Base-by-base conservation (phyloP, 2,888 invertebrate genomes). In the Lordiphosa fenestrarum region DNA sequence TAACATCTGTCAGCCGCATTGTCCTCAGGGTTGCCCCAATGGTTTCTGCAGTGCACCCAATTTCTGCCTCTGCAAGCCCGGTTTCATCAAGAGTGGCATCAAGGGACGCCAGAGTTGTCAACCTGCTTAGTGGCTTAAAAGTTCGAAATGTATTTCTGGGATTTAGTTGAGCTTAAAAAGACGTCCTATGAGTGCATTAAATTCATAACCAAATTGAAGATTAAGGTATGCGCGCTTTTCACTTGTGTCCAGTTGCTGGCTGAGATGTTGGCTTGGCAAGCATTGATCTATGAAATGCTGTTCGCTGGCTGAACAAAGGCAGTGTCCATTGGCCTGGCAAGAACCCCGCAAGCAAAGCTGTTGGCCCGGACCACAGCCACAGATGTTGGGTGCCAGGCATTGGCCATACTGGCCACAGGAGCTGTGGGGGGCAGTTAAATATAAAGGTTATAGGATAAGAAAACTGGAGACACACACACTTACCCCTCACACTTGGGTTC, bases 21-120 rank as follows among this genome's bases (percentile, higher is more conserved):
- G 95, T 73, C 90, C 92, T 0, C 91, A 91, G n/a, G 94, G 94
- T 0, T 95, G 95, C 71, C 90, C 91, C 6, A 95, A 95, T 80
- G 95, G 95, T 0, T 90, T 91, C 15, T 95, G 95, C 73, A 92
- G 94, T 0, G 92, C 92, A 0, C 95, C 95, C 0, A 93, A 94
- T 87, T 91, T 93, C 77, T 95, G 95, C 82, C 91, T 94, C 59
- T 95, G 95, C 78, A 93, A 93, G 72, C 90, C 91, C 0, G 95
- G 95, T 0, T 95, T 90, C 84, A 86, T 80, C 19, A 88, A 88
- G 69, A 85, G 82, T 30, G 89, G 89, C 48, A 83, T 88, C 47
- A 88, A 88, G 60, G 66, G 92, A 91, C 91, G 92, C n/a, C 91
- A 92, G 44, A 86, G 90, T 6, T 95, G 95, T 81, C 89, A 94